Evolutionary conservation across 2,797 vertebrate species (phyloP).

Genomic region (Ambastaia sidthimunki): DNA sequence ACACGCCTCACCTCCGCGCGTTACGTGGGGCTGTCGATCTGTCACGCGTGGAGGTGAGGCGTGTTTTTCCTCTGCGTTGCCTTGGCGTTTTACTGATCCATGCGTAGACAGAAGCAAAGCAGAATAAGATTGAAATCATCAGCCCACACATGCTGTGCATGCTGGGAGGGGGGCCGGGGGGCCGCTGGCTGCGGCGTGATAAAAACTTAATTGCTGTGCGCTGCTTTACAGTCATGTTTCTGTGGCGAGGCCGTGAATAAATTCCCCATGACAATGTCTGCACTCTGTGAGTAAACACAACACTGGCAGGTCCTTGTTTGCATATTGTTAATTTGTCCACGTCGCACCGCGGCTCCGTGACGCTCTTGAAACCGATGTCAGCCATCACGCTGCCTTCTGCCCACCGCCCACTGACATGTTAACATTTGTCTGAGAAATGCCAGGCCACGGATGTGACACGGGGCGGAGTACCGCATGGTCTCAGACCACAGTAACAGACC

Average conservation of each 20-base stretch:
- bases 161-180: constrained; percentile 15
- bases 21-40: too few species aligned
- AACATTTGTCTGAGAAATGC: constrained; percentile 83
- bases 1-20: too few species aligned
- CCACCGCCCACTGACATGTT: constrained; percentile 67
- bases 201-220: constrained; percentile 48
- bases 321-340: constrained; percentile 61
- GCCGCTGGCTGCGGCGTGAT: constrained; percentile 16
- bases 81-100: constrained; percentile 13
- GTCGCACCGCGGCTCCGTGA: constrained; percentile 1
- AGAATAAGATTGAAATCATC: constrained; percentile 31
- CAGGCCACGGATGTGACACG: constrained; percentile 77
- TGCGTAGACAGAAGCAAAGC: not conserved
- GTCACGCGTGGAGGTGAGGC: too few species aligned
- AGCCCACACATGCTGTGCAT: constrained; percentile 30
- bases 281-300: constrained; percentile 61
- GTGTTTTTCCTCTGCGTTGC: not conserved
- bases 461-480: constrained; percentile 63
- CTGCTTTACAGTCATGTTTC: constrained; percentile 53
- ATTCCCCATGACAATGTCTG: constrained; percentile 58
- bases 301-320: constrained; percentile 56
- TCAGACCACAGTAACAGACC: constrained; percentile 19
- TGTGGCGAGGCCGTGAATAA: constrained; percentile 48
- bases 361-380: constrained; percentile 44
- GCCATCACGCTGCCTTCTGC: constrained; percentile 31